Base-by-base conservation (phyloP, 2,113 vertebrate genomes). In the Gulo gulo region DNA sequence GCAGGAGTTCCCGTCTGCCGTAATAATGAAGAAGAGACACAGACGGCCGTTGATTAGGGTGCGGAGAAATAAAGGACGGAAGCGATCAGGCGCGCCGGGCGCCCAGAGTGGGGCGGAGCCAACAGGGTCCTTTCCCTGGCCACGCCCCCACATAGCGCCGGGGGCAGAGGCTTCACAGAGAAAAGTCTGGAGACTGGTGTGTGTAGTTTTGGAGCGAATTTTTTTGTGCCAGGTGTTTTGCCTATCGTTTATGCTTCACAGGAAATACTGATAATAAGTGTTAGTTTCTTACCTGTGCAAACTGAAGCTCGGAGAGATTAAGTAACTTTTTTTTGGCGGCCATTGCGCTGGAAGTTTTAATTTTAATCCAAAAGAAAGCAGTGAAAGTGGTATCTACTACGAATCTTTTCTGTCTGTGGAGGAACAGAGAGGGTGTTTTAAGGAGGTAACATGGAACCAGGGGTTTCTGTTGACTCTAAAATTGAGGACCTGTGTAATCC, bases 81-180 rank as follows among this genome's bases (percentile, higher is more conserved):
- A 23, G n/a, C 23, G 7, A 47, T 42, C 92, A 96, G 97, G 98
- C 96, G 92, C 90, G 3, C 18, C 12, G 61, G 94, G 12, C 61
- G 18, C 86, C 97, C 61, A 12, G 2, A 15, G 4, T 1, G 63
- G 81, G 82, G 97, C 59, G 97, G 92, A 4, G 97, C 81, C 55
- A 31, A 26, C 15, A 0, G 57, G 94, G 80, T 90, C 94, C 61
- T 96, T 39, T 31, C 7, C 1, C 14, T 3, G 82, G 16, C 8
- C 59, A 50, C 74, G 65, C 57, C 80, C 59, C 8, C 31, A 3
- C 7, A 14, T 1, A 26, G 71, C 14, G 24, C 6, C 3, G 0
- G 15, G 23, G 61, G 0, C 4, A 3, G 3, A 7, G 26, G 29
- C 3, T 20, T 2, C 0, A 1, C 42, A 4, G 39, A 10, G 0